Percentiles rank a stretch among this genome's conserved stretches.
phyloP scores from a whole-genome alignment of 2,888 invertebrate genomes.

The Hyalella azteca region DNA sequence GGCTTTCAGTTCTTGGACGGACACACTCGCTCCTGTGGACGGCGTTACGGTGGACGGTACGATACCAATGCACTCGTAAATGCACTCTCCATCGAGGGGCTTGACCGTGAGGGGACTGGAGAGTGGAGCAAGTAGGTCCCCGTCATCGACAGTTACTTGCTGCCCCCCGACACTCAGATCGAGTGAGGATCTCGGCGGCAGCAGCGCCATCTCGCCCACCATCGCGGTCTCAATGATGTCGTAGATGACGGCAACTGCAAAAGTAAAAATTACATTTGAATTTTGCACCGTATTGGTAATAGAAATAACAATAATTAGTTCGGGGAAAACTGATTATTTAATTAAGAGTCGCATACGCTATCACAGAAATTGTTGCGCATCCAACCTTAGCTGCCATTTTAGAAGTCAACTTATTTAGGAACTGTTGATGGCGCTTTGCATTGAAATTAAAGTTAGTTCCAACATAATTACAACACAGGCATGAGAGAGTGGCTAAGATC shows the following conservation, averaged over 20 bases:
- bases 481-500: no score
- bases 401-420: no score
- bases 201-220: background rate
- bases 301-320: no score
- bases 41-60: background rate
- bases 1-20: constrained; percentile 23
- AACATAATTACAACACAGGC: no score
- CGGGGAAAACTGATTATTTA: no score
- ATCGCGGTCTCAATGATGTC: background rate
- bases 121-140: background rate
- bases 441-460: no score
- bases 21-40: constrained; percentile 2
- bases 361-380: no score
- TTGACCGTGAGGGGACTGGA: constrained; percentile 25
- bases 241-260: background rate
- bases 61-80: constrained; percentile 1
- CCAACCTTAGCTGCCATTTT: no score
- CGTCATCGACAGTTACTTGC: constrained; percentile 27
- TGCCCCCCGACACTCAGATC: background rate
- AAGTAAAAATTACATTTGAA: no score
- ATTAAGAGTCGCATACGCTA: no score
- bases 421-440: no score
- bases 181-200: background rate
- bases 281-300: no score
- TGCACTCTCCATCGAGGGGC: constrained; percentile 22